phyloP scores from a whole-genome alignment of 2,797 vertebrate species.

The Pseudomugil tenellus region DNA sequence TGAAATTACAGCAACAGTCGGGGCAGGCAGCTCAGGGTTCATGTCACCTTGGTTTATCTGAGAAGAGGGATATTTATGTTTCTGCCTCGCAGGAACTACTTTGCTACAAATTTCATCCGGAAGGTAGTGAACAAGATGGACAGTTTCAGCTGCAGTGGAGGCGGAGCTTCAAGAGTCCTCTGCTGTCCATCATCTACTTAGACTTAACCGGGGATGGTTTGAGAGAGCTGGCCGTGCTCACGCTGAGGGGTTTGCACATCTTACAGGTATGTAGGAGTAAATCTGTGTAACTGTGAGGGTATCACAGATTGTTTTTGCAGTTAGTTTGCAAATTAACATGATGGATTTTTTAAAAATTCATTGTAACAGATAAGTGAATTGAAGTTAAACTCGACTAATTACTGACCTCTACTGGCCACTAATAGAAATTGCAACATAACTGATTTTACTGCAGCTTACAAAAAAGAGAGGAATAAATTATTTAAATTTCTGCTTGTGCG shows the following conservation, averaged over 20 bases:
- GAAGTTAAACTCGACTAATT: neutral
- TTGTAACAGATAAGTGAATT: neutral
- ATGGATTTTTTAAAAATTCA: neutral
- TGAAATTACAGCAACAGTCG: neutral
- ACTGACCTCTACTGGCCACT: constrained; percentile 37
- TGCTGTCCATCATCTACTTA: constrained; percentile 88
- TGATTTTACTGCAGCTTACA: neutral
- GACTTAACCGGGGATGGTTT: constrained; percentile 90
- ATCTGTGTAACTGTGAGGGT: neutral
- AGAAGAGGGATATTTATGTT: neutral
- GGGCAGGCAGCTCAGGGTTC: neutral
- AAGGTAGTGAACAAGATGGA: constrained; percentile 25
- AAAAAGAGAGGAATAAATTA: neutral
- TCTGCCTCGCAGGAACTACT: constrained; percentile 86
- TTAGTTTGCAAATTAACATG: neutral
- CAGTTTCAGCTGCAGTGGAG: constrained; percentile 87
- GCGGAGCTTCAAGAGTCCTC: constrained; percentile 88
- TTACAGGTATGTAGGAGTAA: constrained; percentile 83
- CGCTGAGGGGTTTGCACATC: constrained; percentile 90
- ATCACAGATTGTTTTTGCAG: constrained; percentile 1
- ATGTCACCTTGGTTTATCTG: neutral
- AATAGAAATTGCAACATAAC: neutral
- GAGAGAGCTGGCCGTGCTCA: constrained; percentile 88
- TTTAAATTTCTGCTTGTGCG: neutral
- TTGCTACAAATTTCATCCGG: constrained; percentile 86